Percentiles rank a stretch among this genome's conserved stretches.
Evolutionary conservation across 1,140 invertebrate species (phyloP).

Genomic region (Drosophila rhopaloa): DNA sequence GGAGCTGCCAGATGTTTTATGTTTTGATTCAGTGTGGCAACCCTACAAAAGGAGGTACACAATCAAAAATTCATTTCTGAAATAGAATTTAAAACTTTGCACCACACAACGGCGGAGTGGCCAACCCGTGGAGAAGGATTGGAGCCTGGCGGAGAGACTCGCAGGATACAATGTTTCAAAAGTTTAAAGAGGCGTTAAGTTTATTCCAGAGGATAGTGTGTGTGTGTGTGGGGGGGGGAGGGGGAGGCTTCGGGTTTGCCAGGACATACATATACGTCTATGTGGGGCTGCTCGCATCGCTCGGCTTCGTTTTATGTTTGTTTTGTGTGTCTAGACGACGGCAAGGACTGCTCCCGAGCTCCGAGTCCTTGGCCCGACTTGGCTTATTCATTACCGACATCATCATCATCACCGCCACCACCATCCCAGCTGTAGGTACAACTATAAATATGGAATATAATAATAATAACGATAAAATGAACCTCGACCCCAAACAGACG

Average conservation of each 20-base stretch:
- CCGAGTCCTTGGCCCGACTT: slow-evolving; percentile 49
- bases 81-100: slow-evolving; percentile 51
- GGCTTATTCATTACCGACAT: slow-evolving; percentile 73
- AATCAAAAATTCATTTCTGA: slow-evolving; percentile 52
- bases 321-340: slow-evolving; percentile 73
- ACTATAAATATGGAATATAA: slow-evolving; percentile 69
- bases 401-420: slow-evolving; percentile 29
- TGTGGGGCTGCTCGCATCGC: slow-evolving; percentile 9
- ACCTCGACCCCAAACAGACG: slow-evolving; percentile 33
- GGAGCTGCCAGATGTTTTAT: slow-evolving; percentile 54
- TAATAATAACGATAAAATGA: slow-evolving; percentile 59
- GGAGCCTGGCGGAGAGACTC: slow-evolving; percentile 19
- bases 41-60: slow-evolving; percentile 17
- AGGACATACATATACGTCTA: not conserved
- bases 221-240: not conserved
- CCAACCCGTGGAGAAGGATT: not conserved
- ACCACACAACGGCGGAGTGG: slow-evolving; percentile 4
- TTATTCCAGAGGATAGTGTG: slow-evolving; percentile 41
- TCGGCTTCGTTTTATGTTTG: slow-evolving; percentile 71
- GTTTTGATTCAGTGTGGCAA: slow-evolving; percentile 18
- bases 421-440: slow-evolving; percentile 56
- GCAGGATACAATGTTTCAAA: slow-evolving; percentile 70
- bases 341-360: slow-evolving; percentile 39
- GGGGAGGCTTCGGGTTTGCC: not conserved
- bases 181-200: slow-evolving; percentile 81